Evolutionary conservation across 2,888 invertebrate species (phyloP).

Genomic region (Ennomos quercinarius): DNA sequence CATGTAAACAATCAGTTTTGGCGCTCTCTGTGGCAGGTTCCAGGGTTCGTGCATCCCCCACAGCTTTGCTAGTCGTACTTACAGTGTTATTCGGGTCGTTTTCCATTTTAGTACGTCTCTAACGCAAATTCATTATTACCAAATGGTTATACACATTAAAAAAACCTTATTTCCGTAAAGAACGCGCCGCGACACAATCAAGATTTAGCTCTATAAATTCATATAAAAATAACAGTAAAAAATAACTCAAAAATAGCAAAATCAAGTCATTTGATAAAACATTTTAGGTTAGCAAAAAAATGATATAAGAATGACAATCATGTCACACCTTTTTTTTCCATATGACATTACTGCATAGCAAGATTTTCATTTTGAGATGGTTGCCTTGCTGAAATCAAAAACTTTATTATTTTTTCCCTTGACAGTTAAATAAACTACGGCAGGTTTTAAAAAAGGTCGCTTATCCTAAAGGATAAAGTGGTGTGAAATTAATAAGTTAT

Average conservation of each 20-base stretch:
- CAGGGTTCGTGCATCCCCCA: not conserved
- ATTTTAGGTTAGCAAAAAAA: constrained; percentile 86
- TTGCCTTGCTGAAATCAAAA: constrained; percentile 73
- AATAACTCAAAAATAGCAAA: constrained; percentile 77
- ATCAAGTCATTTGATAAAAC: constrained; percentile 85
- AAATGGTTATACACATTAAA: constrained; percentile 74
- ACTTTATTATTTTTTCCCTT: constrained; percentile 49
- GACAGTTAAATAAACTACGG: constrained; percentile 6
- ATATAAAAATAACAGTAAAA: constrained; percentile 81
- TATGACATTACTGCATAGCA: constrained; percentile 80
- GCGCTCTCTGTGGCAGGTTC: not conserved
- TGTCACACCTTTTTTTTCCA: constrained; percentile 85
- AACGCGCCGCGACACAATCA: constrained; percentile 76
- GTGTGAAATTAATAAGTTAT: too few species aligned
- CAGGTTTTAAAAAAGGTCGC: constrained; percentile 4
- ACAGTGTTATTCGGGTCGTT: constrained; percentile 83
- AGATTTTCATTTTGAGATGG: constrained; percentile 80
- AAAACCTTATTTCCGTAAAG: constrained; percentile 61
- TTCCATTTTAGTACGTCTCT: constrained; percentile 77
- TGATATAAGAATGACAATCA: constrained; percentile 80
- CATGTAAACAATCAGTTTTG: constrained; percentile 15
- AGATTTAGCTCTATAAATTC: constrained; percentile 80
- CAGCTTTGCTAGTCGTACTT: constrained; percentile 56
- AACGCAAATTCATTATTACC: constrained; percentile 78
- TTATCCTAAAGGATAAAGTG: too few species aligned